Base-by-base conservation (phyloP, 1,140 invertebrate species). In the Drosophila varians region DNA sequence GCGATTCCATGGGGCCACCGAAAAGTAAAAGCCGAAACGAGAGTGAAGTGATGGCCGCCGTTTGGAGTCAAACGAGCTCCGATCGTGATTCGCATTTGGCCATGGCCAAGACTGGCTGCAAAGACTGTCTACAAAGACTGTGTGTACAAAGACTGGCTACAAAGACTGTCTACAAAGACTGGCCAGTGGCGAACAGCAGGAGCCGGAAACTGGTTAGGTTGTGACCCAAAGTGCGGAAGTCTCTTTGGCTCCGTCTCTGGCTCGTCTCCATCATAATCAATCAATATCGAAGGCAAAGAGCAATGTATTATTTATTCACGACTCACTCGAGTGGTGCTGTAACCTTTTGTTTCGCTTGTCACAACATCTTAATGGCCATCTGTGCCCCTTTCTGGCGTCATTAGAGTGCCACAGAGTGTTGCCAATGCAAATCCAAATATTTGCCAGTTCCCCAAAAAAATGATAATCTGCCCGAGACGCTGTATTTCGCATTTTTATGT, bases 11-110 rank as follows among this genome's bases (percentile, higher is more conserved):
- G 47, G 48, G 56, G 21, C 3, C 55, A 62, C 60, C 56, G 65
- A 84, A 83, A 68, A 83, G 79, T 83, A 83, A 83, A 83, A 83
- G 79, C 79, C 74, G 52, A 76, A 72, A 72, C 64, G 64, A 68
- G 64, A 68, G 64, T 68, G 64, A 68, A 68, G 61, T 68, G 64
- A 43, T 66, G 61, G 64, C 64, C 6, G 51, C 12, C 36, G 36
- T 12, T 36, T 40, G 36, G 36, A 14, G 36, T 36, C 36, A 19
- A 66, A 66, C 64, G 42, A 45, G 47, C 64, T 21, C 34, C 9
- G 45, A 14, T 66, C 47, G 47, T 68, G 64, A 66, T 68, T 23
- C 64, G 64, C 64, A 53, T 66, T 68, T 68, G 61, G 64, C 64
- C 60, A 68, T 53, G 60, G 46, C 61, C 45, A 48, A 18, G 38